phyloP scores from a whole-genome alignment of 1,140 invertebrate species.

The Drosophila novamexicana region DNA sequence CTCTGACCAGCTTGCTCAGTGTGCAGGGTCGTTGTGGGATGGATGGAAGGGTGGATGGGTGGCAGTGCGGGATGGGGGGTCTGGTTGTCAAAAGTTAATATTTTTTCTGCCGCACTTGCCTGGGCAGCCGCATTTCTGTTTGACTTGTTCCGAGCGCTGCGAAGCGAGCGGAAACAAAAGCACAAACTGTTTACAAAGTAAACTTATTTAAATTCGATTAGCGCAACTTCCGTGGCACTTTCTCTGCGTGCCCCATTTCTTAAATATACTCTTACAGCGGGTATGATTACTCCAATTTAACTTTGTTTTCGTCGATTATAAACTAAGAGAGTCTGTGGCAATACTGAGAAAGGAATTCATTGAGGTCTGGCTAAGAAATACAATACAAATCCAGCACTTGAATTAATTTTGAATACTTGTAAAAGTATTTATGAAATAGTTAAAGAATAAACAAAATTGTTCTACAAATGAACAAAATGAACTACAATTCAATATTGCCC shows the following conservation, averaged over 20 bases:
- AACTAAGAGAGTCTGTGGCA: too few relatives aligned
- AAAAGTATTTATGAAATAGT: too few relatives aligned
- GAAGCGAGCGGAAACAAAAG: conserved; percentile 15
- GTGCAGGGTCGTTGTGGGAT: not conserved
- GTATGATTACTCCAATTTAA: not conserved
- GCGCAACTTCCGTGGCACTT: conserved; percentile 73
- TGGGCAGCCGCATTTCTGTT: conserved; percentile 35
- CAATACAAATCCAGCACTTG: too few relatives aligned
- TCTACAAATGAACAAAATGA: too few relatives aligned
- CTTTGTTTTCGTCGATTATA: too few relatives aligned
- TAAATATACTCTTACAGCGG: not conserved
- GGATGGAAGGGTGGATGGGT: not conserved
- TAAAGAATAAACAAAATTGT: too few relatives aligned
- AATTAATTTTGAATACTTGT: too few relatives aligned
- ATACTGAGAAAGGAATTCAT: too few relatives aligned
- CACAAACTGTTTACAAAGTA: conserved; percentile 74
- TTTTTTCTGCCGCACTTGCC: conserved; percentile 49
- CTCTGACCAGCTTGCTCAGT: not conserved
- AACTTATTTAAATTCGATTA: conserved; percentile 83
- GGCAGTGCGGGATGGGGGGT: not conserved
- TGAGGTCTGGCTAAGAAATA: too few relatives aligned
- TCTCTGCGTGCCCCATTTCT: conserved; percentile 23
- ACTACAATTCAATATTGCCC: too few relatives aligned
- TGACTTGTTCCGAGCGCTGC: conserved; percentile 14
- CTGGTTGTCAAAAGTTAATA: conserved; percentile 74